A percentile compares a stretch with the other conserved stretches of the same genome.
Conservation (phyloP, 2,113 vertebrate species). For the Uropsilus gracilis region DNA sequence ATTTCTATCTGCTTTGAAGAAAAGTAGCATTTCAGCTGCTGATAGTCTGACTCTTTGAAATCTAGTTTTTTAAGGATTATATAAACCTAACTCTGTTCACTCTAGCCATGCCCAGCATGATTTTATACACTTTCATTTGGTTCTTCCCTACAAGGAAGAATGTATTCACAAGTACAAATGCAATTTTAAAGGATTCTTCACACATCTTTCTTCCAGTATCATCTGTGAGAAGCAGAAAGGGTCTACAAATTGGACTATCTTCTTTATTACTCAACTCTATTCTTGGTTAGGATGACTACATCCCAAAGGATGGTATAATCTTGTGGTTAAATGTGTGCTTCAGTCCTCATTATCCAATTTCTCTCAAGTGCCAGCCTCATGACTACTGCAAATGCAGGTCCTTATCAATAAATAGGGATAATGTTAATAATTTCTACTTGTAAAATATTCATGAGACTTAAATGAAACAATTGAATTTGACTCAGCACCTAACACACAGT, state of each 20-base stretch:
- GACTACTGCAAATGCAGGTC: background rate
- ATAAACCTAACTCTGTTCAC: background rate
- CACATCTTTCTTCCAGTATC: background rate
- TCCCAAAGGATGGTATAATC: background rate
- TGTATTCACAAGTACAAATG: slow-evolving; percentile 11
- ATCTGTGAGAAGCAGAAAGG: background rate
- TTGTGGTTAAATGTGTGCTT: background rate
- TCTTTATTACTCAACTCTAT: background rate
- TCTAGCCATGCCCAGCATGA: background rate
- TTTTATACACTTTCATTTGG: slow-evolving; percentile 16
- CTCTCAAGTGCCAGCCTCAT: background rate
- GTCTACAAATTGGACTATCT: background rate
- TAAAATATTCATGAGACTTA: background rate
- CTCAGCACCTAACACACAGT: background rate
- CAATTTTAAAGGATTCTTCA: background rate
- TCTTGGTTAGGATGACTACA: background rate
- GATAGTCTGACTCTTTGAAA: background rate
- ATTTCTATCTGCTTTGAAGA: background rate
- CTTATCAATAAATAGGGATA: background rate
- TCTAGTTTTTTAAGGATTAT: slow-evolving; percentile 18
- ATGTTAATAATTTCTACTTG: background rate
- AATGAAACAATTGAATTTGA: background rate
- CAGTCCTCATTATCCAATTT: background rate
- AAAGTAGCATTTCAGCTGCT: background rate
- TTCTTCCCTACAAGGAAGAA: slow-evolving; percentile 5